Base-by-base conservation (phyloP, 2,113 vertebrate species). In the Rhegmatorhina hoffmannsi region DNA sequence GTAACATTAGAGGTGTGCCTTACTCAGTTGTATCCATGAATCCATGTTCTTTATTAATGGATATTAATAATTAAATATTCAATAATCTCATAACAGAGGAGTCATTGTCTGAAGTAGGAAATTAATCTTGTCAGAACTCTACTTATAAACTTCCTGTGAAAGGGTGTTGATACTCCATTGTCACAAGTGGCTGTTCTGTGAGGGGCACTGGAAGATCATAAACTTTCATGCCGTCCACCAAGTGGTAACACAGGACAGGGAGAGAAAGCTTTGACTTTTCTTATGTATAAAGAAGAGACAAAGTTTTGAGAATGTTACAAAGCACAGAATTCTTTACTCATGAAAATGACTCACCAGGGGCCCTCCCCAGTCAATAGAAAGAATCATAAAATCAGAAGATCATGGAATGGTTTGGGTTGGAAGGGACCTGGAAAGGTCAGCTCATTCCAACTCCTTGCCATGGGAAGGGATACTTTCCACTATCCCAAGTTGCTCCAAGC, bases 41-140 rank as follows among this genome's bases (percentile, higher is more conserved):
- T 0, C 0, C 58, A 43, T 26, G 47, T 31, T 72, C 40, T 62
- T 95, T 58, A 96, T 92, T 96, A 94, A 95, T 79, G 60, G 16
- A 92, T 60, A 67, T 68, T 80, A 78, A 87, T 87, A 84, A 92
- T 94, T 63, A 94, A 89, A 46, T 82, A 89, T 96, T 92, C 77
- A 75, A 91, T 80, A 81, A 72, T 28, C 58, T 84, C 62, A 60
- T 94, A 64, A 93, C 56, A 87, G 62, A 75, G 4, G 2, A 81
- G 76, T 52, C 88, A 19, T 31, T 50, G 56, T 89, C 80, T 90
- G 88, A 94, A 81, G 69, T 5, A 73, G 60, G 66, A 64, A 84
- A 96, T 94, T 70, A 52, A 89, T 90, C 79, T 90, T 89, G 94
- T 89, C 94, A 80, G 83, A 47, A 19, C 56, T 93, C 56, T 56